phyloP scores from a whole-genome alignment of 1,140 invertebrate species.

The Megalonaias nervosa region DNA sequence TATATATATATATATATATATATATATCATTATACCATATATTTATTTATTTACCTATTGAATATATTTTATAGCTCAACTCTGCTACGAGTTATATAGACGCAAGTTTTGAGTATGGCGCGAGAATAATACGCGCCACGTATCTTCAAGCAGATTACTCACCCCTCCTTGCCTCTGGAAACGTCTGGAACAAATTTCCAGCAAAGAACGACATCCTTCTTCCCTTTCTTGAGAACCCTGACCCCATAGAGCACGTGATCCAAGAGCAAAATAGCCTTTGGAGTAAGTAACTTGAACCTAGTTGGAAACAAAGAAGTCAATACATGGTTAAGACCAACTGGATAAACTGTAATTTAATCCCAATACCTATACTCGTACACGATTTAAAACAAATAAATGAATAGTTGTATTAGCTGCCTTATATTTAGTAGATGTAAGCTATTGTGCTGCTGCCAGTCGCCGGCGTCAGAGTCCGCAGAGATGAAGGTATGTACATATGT shows the following conservation, averaged over 20 bases:
- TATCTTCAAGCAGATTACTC: slow-evolving; percentile 93
- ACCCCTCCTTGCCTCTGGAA: slow-evolving; percentile 80
- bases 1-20: no score
- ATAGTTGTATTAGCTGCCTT: no score
- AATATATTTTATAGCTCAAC: slow-evolving; percentile 85
- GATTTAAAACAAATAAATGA: no score
- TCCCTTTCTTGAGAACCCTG: slow-evolving; percentile 85
- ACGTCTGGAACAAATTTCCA: slow-evolving; percentile 83
- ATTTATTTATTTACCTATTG: no score
- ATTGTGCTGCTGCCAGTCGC: no score
- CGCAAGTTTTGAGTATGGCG: slow-evolving; percentile 97
- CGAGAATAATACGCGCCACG: slow-evolving; percentile 95
- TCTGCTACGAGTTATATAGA: slow-evolving; percentile 99
- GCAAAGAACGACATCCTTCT: slow-evolving; percentile 92
- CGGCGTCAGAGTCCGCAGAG: no score
- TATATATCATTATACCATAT: no score
- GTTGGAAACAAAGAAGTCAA: background rate
- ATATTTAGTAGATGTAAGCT: no score
- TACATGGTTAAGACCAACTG: no score
- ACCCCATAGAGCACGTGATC: slow-evolving; percentile 90
- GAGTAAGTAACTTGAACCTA: slow-evolving; percentile 80
- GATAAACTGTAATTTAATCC: no score
- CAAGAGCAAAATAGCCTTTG: slow-evolving; percentile 92
- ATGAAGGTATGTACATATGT: no score
- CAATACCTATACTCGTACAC: no score